Conservation (phyloP, 2,888 invertebrate genomes). For the Frankliniella fusca region DNA sequence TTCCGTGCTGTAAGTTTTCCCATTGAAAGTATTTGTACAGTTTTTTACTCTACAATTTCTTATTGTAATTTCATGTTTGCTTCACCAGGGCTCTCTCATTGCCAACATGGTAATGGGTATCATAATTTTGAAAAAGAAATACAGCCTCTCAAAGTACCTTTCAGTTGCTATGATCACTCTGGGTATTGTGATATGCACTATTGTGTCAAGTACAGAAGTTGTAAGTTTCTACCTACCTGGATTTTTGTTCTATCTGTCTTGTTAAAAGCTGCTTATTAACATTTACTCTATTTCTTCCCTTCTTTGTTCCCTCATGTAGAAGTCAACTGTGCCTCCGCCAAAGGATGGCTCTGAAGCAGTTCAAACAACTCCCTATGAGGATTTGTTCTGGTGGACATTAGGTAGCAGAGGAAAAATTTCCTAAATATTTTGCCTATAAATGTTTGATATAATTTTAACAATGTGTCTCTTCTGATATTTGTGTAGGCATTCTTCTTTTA, state of each 20-base stretch:
- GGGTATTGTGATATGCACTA: conserved; percentile 89
- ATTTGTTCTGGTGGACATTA: conserved; percentile 60
- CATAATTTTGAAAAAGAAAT: conserved; percentile 77
- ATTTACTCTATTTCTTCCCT: conserved; percentile 30
- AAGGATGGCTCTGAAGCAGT: conserved; percentile 35
- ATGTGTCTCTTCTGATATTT: conserved; percentile 8
- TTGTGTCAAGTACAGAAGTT: conserved; percentile 74
- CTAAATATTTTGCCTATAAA: background rate
- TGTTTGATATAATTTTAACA: conserved; percentile 26
- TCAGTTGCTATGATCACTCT: conserved; percentile 88
- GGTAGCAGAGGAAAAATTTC: conserved; percentile 46
- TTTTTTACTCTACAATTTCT: conserved; percentile 31
- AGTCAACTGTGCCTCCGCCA: conserved; percentile 38
- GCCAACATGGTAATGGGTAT: conserved; percentile 96
- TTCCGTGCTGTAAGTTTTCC: conserved; percentile 75
- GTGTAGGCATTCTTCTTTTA: conserved; percentile 66
- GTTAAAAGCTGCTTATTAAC: conserved; percentile 34
- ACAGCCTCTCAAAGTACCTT: conserved; percentile 77
- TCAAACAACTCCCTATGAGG: conserved; percentile 47
- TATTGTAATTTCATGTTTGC: conserved; percentile 34
- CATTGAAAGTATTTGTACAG: conserved; percentile 2
- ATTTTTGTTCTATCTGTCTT: conserved; percentile 27
- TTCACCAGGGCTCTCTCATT: conserved; percentile 81
- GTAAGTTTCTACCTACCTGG: conserved; percentile 34
- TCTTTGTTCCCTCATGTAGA: conserved; percentile 31